Conservation (phyloP, 92 coral and sea anemone genomes). For the Porites divaricata region DNA sequence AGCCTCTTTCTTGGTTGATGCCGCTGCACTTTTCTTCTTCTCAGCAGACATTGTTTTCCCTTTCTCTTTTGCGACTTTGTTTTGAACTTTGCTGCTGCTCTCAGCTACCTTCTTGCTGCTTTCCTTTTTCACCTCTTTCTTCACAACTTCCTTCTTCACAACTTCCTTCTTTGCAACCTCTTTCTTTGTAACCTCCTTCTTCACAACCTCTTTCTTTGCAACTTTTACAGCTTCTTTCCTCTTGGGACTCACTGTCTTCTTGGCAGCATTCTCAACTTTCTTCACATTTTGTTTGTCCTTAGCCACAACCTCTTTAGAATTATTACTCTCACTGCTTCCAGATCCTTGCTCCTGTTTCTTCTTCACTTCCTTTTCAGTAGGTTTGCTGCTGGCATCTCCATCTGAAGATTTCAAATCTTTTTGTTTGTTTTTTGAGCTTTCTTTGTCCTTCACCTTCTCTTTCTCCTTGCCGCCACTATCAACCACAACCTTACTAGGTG, state of each 20-base stretch:
- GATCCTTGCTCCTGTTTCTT: slow-evolving; percentile 55
- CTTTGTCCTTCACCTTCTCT: slow-evolving; percentile 67
- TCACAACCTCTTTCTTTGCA: neutral
- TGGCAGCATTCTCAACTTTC: slow-evolving; percentile 38
- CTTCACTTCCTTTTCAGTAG: slow-evolving; percentile 51
- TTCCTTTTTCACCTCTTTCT: slow-evolving; percentile 34
- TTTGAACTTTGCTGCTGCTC: slow-evolving; percentile 5
- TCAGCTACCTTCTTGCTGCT: slow-evolving; percentile 27
- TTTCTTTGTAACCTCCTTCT: slow-evolving; percentile 22
- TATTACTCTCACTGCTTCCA: slow-evolving; percentile 1
- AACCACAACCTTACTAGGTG: slow-evolving; percentile 12
- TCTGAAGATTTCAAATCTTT: slow-evolving; percentile 56
- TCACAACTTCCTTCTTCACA: slow-evolving; percentile 1
- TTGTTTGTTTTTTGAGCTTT: slow-evolving; percentile 44
- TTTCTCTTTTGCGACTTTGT: slow-evolving; percentile 25
- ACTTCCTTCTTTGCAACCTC: slow-evolving; percentile 12
- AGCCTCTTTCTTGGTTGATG: slow-evolving; percentile 41
- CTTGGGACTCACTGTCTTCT: slow-evolving; percentile 46
- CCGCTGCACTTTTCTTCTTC: slow-evolving; percentile 24
- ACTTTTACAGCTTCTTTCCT: slow-evolving; percentile 28
- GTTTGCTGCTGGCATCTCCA: slow-evolving; percentile 8
- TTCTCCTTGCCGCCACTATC: slow-evolving; percentile 51
- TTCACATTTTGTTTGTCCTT: slow-evolving; percentile 50
- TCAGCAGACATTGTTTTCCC: slow-evolving; percentile 28
- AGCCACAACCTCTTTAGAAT: slow-evolving; percentile 56